A percentile compares a stretch with the other conserved stretches of the same genome.
Conservation (phyloP, 1,140 invertebrate genomes). For the Bombus huntii region DNA sequence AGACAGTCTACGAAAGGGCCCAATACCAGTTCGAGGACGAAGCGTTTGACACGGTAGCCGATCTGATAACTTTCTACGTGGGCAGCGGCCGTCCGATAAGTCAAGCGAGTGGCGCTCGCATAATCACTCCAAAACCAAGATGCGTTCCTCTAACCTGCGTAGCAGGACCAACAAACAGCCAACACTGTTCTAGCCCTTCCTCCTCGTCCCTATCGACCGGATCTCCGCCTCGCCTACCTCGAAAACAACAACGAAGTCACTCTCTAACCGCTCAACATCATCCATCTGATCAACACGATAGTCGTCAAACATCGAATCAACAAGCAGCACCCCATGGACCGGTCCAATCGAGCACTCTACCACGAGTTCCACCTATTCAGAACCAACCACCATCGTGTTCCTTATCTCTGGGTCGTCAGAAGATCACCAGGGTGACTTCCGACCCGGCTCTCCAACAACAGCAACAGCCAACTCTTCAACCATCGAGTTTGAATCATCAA, state of each 20-base stretch:
- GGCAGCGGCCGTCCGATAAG: constrained; percentile 93
- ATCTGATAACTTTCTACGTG: constrained; percentile 97
- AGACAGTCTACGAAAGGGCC: constrained; percentile 94
- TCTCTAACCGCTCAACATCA: constrained; percentile 76
- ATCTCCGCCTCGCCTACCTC: constrained; percentile 75
- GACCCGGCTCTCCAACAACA: constrained; percentile 77
- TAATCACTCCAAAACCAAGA: constrained; percentile 82
- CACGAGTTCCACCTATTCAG: constrained; percentile 75
- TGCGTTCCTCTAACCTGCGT: constrained; percentile 75
- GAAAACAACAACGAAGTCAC: constrained; percentile 79
- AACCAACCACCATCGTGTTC: constrained; percentile 77
- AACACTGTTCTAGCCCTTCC: constrained; percentile 76
- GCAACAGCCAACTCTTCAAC: constrained; percentile 67
- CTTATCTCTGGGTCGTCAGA: constrained; percentile 78
- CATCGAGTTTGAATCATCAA: constrained; percentile 67
- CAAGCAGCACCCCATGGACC: constrained; percentile 54
- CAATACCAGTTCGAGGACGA: constrained; percentile 98
- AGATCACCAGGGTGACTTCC: constrained; percentile 78
- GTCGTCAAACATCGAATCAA: constrained; percentile 50
- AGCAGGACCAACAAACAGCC: constrained; percentile 52
- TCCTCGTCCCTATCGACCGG: constrained; percentile 75
- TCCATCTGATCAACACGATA: constrained; percentile 60
- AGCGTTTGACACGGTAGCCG: constrained; percentile 95
- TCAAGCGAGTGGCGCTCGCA: constrained; percentile 92
- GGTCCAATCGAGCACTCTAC: constrained; percentile 77